phyloP scores from a whole-genome alignment of 2,797 vertebrate species.

The Paedocypris micromegethes region DNA sequence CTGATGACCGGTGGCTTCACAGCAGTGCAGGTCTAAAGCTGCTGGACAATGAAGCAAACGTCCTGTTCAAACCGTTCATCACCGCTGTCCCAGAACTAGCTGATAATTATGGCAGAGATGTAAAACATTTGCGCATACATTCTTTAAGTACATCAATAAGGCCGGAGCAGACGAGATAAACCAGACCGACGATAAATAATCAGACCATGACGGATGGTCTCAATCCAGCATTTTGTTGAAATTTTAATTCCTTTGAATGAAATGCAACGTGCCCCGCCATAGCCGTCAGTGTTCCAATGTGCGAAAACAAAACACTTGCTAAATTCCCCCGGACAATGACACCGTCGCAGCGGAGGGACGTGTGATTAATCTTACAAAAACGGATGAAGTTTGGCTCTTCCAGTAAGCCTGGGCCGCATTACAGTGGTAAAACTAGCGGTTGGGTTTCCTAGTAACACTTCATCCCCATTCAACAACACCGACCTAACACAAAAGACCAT shows the following conservation, averaged over 20 bases:
- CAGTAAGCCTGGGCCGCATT: background rate
- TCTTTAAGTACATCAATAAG: slow-evolving; percentile 30
- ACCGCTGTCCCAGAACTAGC: slow-evolving; percentile 2
- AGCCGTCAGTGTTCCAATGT: too few relatives aligned
- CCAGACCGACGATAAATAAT: slow-evolving; percentile 58
- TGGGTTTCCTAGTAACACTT: slow-evolving; percentile 25
- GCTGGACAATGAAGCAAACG: background rate
- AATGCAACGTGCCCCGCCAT: slow-evolving; percentile 5
- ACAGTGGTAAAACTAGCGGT: slow-evolving; percentile 11
- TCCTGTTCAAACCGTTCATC: slow-evolving; percentile 13
- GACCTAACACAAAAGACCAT: slow-evolving; percentile 27
- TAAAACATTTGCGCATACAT: slow-evolving; percentile 12
- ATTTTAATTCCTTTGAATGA: slow-evolving; percentile 27
- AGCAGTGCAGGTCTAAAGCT: slow-evolving; percentile 22
- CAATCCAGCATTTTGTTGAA: slow-evolving; percentile 36
- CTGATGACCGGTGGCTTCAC: slow-evolving; percentile 35
- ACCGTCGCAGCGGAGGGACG: background rate
- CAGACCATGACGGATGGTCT: slow-evolving; percentile 61
- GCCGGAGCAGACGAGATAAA: slow-evolving; percentile 53
- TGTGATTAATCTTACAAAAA: background rate
- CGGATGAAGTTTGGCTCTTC: background rate
- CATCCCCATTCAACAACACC: slow-evolving; percentile 28
- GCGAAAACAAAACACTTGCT: background rate
- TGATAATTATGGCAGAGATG: slow-evolving; percentile 8
- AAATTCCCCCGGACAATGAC: background rate